Base-by-base conservation (phyloP, 2,797 vertebrate genomes). In the Sebastes hubbsi region DNA sequence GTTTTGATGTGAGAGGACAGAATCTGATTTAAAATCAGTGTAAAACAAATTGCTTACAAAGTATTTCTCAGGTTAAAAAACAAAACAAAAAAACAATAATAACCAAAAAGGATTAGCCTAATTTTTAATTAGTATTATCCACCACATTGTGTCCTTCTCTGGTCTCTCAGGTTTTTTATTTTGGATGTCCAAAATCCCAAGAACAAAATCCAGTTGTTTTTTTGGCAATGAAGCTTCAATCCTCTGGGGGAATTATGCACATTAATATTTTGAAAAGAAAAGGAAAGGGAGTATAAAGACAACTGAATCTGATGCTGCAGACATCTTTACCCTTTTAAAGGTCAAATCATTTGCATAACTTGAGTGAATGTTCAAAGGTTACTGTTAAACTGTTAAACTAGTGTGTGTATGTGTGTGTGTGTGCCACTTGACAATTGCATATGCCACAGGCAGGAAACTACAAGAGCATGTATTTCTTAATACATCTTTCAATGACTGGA, bases 271-370 rank as follows among this genome's bases (percentile, higher is more conserved):
- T 78, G 38, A 36, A 75, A 75, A 56, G 42, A 52, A 80, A 69
- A 36, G 27, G 65, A 60, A 80, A 27, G 9, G 27, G 27, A 30
- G 5, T 10, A 54, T 13, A 78, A 77, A 74, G 64, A 71, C 27
- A 61, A 65, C 4, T 18, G 25, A 56, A 38, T 82, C 42, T 69
- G 62, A 86, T 75, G 78, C 76, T 77, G 87, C 78, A 84, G 83
- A 89, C 80, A 77, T 77, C 52, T 83, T 84, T 82, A 78, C 76
- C 66, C 82, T 90, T 90, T 82, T 58, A 92, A 92, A 92, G 91
- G 88, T 92, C 88, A 75, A 84, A 67, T 76, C 61, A 87, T 88
- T 88, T 92, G 87, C 89, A 89, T 91, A 85, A 81, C 61, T 75
- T 82, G 38, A 85, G 74, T 74, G 80, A 80, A 32, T 80, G 59